phyloP scores from a whole-genome alignment of 2,113 vertebrate species.

The Odocoileus virginianus region DNA sequence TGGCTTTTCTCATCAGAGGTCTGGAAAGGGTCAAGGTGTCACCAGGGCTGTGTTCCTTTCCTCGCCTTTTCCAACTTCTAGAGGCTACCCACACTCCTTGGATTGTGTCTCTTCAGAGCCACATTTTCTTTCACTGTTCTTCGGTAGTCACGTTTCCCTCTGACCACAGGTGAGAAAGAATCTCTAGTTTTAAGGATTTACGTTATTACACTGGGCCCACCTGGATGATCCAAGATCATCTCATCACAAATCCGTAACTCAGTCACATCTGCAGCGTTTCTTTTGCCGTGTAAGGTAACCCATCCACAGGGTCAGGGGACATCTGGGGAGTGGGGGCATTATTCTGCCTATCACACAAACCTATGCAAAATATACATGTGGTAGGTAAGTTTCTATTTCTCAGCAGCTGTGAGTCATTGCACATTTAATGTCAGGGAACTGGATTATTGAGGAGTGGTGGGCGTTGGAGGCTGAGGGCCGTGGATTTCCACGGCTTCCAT shows the following conservation, averaged over 20 bases:
- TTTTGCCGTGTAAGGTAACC: background rate
- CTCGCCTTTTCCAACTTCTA: background rate
- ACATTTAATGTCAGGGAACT: background rate
- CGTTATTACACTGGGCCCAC: background rate
- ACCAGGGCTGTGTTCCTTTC: background rate
- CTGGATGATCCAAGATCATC: background rate
- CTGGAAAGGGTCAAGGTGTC: background rate
- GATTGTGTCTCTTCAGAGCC: background rate
- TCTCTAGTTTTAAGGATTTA: background rate
- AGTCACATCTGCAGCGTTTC: background rate
- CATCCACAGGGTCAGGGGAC: background rate
- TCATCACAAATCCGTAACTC: background rate
- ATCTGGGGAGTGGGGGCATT: background rate
- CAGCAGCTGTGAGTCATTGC: background rate
- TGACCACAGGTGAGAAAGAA: background rate
- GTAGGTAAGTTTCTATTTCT: background rate
- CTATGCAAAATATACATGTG: background rate
- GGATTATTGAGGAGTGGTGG: background rate
- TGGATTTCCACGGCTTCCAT: background rate
- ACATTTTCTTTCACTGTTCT: rapidly evolving
- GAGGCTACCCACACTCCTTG: background rate
- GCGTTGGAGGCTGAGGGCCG: background rate
- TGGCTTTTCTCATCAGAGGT: background rate
- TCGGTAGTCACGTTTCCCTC: background rate
- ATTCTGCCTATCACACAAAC: background rate